Conservation (phyloP, 2,888 invertebrate species). For the Himalopsyche tibetana region DNA sequence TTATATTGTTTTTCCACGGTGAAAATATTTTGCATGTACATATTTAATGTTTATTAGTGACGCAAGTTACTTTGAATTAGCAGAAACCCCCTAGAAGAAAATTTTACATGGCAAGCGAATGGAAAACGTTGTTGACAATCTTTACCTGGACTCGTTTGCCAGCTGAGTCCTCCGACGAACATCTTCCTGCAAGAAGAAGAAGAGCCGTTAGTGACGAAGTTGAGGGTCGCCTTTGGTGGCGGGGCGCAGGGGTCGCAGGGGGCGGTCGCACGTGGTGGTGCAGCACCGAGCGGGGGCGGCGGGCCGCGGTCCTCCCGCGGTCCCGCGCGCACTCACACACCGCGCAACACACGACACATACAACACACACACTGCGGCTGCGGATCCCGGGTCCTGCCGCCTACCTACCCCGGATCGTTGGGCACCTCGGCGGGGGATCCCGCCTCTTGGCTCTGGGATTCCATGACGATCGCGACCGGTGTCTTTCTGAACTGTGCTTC, state of each 20-base stretch:
- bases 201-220: conserved; percentile 68
- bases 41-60: neutral
- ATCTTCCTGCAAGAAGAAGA: conserved; percentile 95
- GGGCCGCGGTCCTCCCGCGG: conserved; percentile 46
- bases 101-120: conserved; percentile 46
- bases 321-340: conserved; percentile 49
- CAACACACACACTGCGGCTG: conserved; percentile 58
- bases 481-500: conserved; percentile 71
- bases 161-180: conserved; percentile 99
- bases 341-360: conserved; percentile 29
- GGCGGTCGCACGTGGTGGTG: conserved; percentile 60
- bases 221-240: conserved; percentile 57
- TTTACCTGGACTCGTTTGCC: conserved; percentile 99
- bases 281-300: conserved; percentile 46
- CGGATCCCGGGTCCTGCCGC: conserved; percentile 68
- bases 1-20: neutral
- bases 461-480: conserved; percentile 74
- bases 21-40: neutral
- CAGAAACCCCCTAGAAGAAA: conserved; percentile 39
- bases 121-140: conserved; percentile 43
- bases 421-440: conserved; percentile 93
- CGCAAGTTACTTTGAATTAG: neutral
- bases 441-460: conserved; percentile 87
- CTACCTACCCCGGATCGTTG: conserved; percentile 92
- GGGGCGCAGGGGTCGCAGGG: conserved; percentile 65